Evolutionary conservation across 2,113 vertebrate species (phyloP), one percentile per base, ranked within the genome.

Genomic region (Oryzias woworae): DNA sequence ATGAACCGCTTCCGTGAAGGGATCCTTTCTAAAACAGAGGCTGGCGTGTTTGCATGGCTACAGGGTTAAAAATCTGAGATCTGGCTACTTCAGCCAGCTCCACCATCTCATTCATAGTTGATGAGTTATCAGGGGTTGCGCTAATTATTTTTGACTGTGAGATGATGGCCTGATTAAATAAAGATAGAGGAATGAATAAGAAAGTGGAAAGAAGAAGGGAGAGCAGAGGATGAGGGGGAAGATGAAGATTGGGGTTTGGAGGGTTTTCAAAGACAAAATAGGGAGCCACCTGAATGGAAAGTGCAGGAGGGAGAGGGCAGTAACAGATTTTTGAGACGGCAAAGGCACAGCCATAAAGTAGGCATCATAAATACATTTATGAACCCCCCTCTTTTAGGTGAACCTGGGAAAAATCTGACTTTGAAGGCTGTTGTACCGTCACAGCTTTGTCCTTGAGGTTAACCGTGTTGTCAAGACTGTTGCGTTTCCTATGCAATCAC

Each of bases 161-260:
- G 80, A 70, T 81, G 87, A 85, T 84, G 80, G 66, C 53, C 48
- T 75, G 78, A 85, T 85, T 56, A 89, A 88, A 87, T 85, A 83
- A 86, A 84, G 69, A 85, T 83, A 82, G 82, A 80, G 60, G 62
- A 57, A 73, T 79, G 57, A 82, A 82, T 80, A 81, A 70, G 66
- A 58, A 54, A 75, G 54, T 15, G 17, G 46, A 65, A 13, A 24
- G 66, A 75, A 53, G 71, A 16, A 14, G 43, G n/a, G 52, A 28
- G 48, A 53, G 45, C 47, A 17, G 55, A 56, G 14, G 14, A 28
- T 17, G 57, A 56, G 54, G 45, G 43, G 18, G 5, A 22, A 26
- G 15, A 41, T 31, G 15, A 55, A 26, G 51, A 58, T n/a, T 1
- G 28, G 20, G 16, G 20, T 63, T 74, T 46, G 52, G 68, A 43